Conservation (phyloP, 2,797 vertebrate species). For the Enteromius trimaculatus region DNA sequence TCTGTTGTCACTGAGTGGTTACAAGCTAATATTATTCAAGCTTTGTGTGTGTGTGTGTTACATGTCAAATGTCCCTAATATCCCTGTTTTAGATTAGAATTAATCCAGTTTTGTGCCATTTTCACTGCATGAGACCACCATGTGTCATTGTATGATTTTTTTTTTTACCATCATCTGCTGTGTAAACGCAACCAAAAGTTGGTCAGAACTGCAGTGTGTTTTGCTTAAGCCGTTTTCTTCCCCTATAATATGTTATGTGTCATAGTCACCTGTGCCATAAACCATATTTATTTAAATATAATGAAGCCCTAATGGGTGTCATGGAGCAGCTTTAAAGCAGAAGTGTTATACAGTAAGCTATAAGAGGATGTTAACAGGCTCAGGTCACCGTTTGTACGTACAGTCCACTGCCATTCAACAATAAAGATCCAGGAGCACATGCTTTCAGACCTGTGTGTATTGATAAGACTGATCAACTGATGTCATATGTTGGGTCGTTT, state of each 20-base stretch:
- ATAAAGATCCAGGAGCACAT: conserved; percentile 15
- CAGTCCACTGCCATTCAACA: conserved; percentile 3
- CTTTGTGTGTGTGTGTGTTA: neutral
- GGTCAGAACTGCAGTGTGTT: neutral
- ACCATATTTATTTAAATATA: neutral
- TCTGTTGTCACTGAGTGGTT: neutral
- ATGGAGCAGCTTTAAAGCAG: neutral
- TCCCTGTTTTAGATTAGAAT: neutral
- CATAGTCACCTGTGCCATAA: conserved; percentile 13
- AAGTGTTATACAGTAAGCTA: neutral
- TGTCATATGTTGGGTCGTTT: neutral
- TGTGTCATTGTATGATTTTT: neutral
- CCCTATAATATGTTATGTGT: neutral
- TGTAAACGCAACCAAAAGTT: neutral
- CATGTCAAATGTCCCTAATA: neutral
- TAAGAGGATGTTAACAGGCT: neutral
- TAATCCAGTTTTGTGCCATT: neutral
- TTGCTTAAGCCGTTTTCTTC: neutral
- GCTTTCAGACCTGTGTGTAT: neutral
- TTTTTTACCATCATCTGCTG: conserved; percentile 5
- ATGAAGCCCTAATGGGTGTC: neutral
- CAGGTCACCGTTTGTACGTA: neutral
- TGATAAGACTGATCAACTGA: neutral
- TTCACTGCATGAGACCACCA: neutral
- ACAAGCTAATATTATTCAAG: neutral